Evolutionary conservation across 2,888 invertebrate species (phyloP).

Genomic region (Drosophila colorata): DNA sequence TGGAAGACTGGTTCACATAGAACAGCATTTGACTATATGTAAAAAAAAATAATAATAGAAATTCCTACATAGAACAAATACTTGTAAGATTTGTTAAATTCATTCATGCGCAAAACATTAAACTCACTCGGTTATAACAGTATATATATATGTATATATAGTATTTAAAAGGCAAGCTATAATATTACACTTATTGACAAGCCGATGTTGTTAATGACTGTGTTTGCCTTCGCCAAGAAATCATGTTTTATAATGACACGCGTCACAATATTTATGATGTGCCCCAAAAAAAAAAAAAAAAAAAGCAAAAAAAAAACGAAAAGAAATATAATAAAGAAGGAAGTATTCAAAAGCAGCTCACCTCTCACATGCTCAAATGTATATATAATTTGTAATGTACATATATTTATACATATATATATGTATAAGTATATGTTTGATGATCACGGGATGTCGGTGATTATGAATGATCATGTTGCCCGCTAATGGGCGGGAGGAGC

Average conservation of each 20-base stretch:
- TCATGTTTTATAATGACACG: slow-evolving; percentile 57
- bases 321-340: slow-evolving; percentile 31
- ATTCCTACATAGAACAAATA: slow-evolving; percentile 1
- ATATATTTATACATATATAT: not conserved
- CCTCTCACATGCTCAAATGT: slow-evolving; percentile 18
- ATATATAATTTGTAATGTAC: not conserved
- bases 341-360: slow-evolving; percentile 43
- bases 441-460: slow-evolving; percentile 34
- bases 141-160: slow-evolving; percentile 6
- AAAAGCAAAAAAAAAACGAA: slow-evolving; percentile 11
- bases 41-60: not conserved
- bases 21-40: slow-evolving; percentile 8
- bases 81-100: slow-evolving; percentile 8
- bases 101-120: slow-evolving; percentile 36
- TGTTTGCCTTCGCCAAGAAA: slow-evolving; percentile 60
- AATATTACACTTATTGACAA: slow-evolving; percentile 25
- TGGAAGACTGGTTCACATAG: slow-evolving; percentile 49
- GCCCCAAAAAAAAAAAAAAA: slow-evolving; percentile 22
- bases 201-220: slow-evolving; percentile 33
- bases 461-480: slow-evolving; percentile 34
- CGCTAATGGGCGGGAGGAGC: slow-evolving; percentile 8
- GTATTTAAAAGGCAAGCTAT: slow-evolving; percentile 7
- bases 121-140: slow-evolving; percentile 27
- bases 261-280: slow-evolving; percentile 36
- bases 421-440: not conserved